phyloP scores from a whole-genome alignment of 2,113 vertebrate species.

The Barbus barbus region DNA sequence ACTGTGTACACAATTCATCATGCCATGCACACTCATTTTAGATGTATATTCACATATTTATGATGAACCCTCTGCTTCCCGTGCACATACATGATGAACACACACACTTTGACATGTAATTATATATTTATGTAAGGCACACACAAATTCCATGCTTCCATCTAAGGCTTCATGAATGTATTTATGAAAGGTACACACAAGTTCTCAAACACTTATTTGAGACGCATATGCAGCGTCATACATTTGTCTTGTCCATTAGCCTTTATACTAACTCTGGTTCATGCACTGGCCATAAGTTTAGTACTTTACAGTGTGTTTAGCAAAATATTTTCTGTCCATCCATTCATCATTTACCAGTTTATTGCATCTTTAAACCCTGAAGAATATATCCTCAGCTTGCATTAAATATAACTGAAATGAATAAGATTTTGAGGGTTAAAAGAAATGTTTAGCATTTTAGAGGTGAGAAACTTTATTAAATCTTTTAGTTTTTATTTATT shows the following conservation, averaged over 20 bases:
- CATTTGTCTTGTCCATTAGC: not conserved
- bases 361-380: not conserved
- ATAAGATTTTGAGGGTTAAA: not conserved
- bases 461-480: not conserved
- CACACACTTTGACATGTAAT: constrained; percentile 37
- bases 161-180: constrained; percentile 21
- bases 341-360: not conserved
- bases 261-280: constrained; percentile 14
- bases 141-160: constrained; percentile 34
- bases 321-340: not conserved
- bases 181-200: constrained; percentile 31
- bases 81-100: constrained; percentile 33
- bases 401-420: not conserved
- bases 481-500: no score
- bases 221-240: not conserved
- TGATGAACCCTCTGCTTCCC: constrained; percentile 22
- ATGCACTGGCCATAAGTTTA: not conserved
- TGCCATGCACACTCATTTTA: constrained; percentile 36
- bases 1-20: constrained; percentile 39
- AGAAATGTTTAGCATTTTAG: no score
- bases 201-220: not conserved
- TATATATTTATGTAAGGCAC: constrained; percentile 45
- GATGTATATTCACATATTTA: constrained; percentile 43
- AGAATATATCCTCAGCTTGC: not conserved
- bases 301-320: not conserved